phyloP scores from a whole-genome alignment of 2,113 vertebrate species.

The Cardinalis cardinalis region DNA sequence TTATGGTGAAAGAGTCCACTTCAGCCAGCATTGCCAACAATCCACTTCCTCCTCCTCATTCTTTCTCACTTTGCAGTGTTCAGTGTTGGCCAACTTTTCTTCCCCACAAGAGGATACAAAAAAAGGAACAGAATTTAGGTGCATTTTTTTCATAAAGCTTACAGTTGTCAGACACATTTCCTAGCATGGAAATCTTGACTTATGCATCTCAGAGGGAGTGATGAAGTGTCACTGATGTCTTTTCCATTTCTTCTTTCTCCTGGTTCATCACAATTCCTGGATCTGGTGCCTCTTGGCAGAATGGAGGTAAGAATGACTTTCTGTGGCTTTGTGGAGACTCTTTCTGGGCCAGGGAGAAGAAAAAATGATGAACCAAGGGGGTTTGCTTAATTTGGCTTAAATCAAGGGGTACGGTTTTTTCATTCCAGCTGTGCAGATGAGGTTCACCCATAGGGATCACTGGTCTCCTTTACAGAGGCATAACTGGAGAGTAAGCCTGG shows the following conservation, averaged over 20 bases:
- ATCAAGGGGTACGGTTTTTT: neutral
- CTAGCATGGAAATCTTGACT: neutral
- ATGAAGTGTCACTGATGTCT: slow-evolving; percentile 52
- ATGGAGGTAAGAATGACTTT: slow-evolving; percentile 81
- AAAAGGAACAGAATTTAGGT: neutral
- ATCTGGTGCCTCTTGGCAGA: slow-evolving; percentile 69
- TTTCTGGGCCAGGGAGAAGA: neutral
- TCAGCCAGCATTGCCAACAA: neutral
- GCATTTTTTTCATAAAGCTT: neutral
- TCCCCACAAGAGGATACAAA: neutral
- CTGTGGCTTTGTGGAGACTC: neutral
- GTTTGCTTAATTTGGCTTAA: neutral
- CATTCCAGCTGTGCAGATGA: neutral
- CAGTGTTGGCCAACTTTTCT: neutral
- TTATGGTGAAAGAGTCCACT: neutral
- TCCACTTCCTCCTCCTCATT: neutral
- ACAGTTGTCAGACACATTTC: neutral
- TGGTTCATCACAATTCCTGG: slow-evolving; percentile 39
- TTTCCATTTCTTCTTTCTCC: slow-evolving; percentile 45
- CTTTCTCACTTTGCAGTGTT: neutral
- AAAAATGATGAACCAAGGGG: neutral
- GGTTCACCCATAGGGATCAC: neutral
- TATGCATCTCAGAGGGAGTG: neutral
- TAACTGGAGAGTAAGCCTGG: neutral
- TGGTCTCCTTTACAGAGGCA: neutral